Evolutionary conservation across 2,888 invertebrate genomes (phyloP).

Genomic region (Drosophila kanekoi): DNA sequence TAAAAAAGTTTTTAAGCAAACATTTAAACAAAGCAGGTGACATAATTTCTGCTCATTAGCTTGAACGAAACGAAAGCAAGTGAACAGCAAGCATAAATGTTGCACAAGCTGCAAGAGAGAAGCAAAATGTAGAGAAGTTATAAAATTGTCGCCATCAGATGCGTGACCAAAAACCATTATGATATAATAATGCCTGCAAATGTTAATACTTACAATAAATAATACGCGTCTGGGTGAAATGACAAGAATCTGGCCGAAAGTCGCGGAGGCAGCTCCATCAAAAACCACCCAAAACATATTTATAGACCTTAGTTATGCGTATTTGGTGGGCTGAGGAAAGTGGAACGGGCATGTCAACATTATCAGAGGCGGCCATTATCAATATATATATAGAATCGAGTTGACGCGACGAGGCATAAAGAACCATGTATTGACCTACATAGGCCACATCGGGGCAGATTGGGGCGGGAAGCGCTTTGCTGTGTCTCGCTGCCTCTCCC

Average conservation of each 20-base stretch:
- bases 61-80: constrained; percentile 1
- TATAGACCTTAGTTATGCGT: constrained; percentile 2
- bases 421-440: constrained; percentile 58
- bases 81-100: constrained; percentile 9
- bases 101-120: constrained; percentile 25
- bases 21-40: constrained; percentile 47
- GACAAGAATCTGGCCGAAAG: constrained; percentile 35
- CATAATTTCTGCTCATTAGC: constrained; percentile 54
- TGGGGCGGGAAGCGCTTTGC: background rate
- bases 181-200: constrained; percentile 54
- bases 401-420: constrained; percentile 47
- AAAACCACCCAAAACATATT: constrained; percentile 6
- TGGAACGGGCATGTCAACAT: constrained; percentile 13
- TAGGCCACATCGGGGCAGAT: constrained; percentile 20
- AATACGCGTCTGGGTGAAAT: constrained; percentile 15
- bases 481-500: constrained; percentile 10
- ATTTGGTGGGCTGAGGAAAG: constrained; percentile 7
- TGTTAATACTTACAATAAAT: constrained; percentile 52
- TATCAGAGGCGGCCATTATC: constrained; percentile 58
- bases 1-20: constrained; percentile 32
- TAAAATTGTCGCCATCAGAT: constrained; percentile 43
- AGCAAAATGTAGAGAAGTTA: constrained; percentile 10
- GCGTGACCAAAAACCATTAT: constrained; percentile 71
- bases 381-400: constrained; percentile 15
- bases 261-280: constrained; percentile 9